A percentile compares a stretch with the other conserved stretches of the same genome.
Evolutionary conservation across 2,888 invertebrate species (phyloP).

Genomic region (Latrodectus elegans): DNA sequence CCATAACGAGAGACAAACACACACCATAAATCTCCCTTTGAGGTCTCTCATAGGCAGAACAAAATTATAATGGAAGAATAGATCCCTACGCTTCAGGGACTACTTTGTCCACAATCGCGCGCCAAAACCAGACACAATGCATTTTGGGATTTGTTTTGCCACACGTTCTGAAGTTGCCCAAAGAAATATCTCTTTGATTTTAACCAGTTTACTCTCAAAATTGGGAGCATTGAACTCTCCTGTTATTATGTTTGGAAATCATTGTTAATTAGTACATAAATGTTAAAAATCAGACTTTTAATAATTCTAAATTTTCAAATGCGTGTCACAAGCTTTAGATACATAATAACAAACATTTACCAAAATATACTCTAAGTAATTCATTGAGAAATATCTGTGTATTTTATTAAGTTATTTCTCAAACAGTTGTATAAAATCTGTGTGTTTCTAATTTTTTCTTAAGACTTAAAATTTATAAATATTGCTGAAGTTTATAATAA

Average conservation of each 20-base stretch:
- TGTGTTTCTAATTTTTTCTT: no score
- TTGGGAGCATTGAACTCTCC: neutral
- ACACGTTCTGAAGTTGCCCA: constrained; percentile 11
- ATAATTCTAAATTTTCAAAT: no score
- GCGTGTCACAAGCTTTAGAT: no score
- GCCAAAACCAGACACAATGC: constrained; percentile 47
- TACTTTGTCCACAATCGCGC: constrained; percentile 46
- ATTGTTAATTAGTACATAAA: neutral
- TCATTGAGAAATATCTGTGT: no score
- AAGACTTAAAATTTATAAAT: no score
- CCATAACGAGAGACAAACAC: constrained; percentile 27
- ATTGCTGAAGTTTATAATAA: no score
- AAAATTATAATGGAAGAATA: constrained; percentile 19
- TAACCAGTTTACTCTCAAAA: neutral
- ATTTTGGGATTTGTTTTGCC: constrained; percentile 30
- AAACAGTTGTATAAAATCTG: no score
- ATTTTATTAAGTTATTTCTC: no score
- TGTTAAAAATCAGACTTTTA: no score
- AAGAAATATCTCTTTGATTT: constrained; percentile 13
- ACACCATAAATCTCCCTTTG: constrained; percentile 14
- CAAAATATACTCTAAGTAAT: no score
- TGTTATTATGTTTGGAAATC: neutral
- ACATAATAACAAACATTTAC: no score
- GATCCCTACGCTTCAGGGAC: constrained; percentile 40
- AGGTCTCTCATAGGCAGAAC: neutral